Evolutionary conservation across 1,140 invertebrate species (phyloP).

Genomic region (Venustaconcha ellipsiformis): DNA sequence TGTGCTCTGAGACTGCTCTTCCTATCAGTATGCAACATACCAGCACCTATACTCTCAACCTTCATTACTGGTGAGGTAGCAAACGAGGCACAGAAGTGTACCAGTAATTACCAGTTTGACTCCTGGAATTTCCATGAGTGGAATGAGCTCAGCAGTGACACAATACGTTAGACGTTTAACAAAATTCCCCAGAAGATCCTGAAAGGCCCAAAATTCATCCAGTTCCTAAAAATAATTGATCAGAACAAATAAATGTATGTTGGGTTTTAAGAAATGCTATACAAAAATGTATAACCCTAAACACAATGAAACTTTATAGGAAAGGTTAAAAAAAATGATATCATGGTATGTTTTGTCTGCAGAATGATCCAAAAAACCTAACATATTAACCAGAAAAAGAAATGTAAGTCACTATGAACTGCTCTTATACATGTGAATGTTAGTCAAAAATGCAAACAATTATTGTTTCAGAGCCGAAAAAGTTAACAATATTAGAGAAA

Average conservation of each 20-base stretch:
- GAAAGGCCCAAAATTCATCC: conserved; percentile 85
- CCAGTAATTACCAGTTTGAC: conserved; percentile 79
- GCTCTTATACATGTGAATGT: no score
- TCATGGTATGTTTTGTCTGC: background rate
- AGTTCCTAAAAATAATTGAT: conserved; percentile 71
- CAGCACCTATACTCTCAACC: background rate
- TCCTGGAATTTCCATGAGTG: conserved; percentile 85
- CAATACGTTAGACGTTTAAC: conserved; percentile 79
- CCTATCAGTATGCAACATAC: background rate
- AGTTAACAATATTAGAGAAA: no score
- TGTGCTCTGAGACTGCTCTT: background rate
- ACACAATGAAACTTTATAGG: background rate
- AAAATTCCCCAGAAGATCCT: conserved; percentile 79
- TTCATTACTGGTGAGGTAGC: background rate
- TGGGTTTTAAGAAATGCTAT: background rate
- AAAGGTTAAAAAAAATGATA: background rate
- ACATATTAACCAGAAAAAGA: no score
- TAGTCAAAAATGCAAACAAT: no score
- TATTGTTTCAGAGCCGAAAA: no score
- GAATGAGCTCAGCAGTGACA: conserved; percentile 80
- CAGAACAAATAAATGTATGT: background rate
- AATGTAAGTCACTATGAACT: no score
- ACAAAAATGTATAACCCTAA: background rate
- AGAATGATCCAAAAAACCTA: no score
- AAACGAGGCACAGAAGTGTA: conserved; percentile 71